Evolutionary conservation across 1,140 invertebrate species (phyloP), one percentile per base, ranked within the genome.

Genomic region (Drosophila pandora): DNA sequence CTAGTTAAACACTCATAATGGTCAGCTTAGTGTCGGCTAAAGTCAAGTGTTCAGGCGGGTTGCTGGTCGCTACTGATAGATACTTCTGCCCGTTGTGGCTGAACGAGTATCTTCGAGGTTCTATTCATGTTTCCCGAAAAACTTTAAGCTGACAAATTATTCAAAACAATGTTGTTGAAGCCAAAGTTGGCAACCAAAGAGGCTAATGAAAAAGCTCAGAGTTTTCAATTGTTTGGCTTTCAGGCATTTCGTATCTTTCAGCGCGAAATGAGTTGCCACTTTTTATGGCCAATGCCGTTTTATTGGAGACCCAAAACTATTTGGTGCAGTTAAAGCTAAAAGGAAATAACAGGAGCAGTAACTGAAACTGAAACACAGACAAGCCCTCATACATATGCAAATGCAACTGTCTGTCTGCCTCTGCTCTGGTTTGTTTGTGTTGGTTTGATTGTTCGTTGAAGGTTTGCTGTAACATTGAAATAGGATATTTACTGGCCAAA

Each of bases 271-370:
- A 74, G 71, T 72, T 78, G 79, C 62, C 63, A 52, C 78, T 87
- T 87, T 74, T 84, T 84, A 84, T 84, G 68, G 77, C 82, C 82
- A 87, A 77, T 77, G 69, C 56, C 77, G 72, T 87, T 84, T 84
- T 85, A 87, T 84, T 77, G 57, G 57, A 75, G 68, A 65, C 74
- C 70, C 39, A 72, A 63, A 81, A 82, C 79, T 77, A 74, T 77
- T 68, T 69, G 63, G 30, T 78, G 73, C 43, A 67, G 79, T 82
- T 77, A 77, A 64, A 64, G 68, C 52, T 55, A 77, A 74, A 64
- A 30, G 70, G 70, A 74, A 74, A 74, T 64, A 64, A 74, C 71
- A 56, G 67, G 34, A 56, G 69, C 64, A 45, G 65, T 56, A 73
- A 55, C 62, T 30, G 41, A 68, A 64, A 62, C 60, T 53, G 49